phyloP scores from a whole-genome alignment of 2,113 vertebrate species.

The Lampris megalopsis region DNA sequence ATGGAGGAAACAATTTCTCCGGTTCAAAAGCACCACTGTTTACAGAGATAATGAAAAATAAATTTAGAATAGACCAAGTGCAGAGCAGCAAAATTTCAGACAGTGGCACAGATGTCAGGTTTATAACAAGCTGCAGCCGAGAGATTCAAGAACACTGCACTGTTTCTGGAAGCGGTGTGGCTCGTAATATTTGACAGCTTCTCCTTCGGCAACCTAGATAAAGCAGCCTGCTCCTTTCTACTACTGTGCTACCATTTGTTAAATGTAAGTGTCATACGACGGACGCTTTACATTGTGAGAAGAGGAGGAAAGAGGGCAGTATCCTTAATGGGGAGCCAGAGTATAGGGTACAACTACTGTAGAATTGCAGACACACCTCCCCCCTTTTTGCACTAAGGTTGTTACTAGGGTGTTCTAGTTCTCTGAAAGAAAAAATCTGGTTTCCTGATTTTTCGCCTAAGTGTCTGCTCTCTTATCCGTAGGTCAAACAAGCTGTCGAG shows the following conservation, averaged over 20 bases:
- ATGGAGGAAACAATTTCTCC: background rate
- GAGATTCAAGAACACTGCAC: conserved; percentile 8
- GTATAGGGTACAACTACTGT: conserved; percentile 16
- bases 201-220: conserved; percentile 19
- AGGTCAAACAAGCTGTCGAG: conserved; percentile 18
- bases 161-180: background rate
- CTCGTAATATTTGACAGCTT: conserved; percentile 4
- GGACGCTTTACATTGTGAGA: background rate
- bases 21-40: background rate
- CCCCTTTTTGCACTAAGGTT: background rate
- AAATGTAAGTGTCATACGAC: conserved; percentile 8
- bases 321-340: conserved; percentile 10
- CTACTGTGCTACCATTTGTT: background rate
- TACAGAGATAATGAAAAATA: background rate
- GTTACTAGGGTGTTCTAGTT: background rate
- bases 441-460: no score
- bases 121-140: background rate
- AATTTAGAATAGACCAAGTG: background rate
- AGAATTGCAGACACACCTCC: conserved; percentile 9
- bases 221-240: conserved; percentile 3
- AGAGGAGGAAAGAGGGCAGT: background rate
- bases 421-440: no score
- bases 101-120: background rate
- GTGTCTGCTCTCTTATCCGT: conserved; percentile 1
- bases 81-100: conserved; percentile 12